Evolutionary conservation across 1,140 invertebrate genomes (phyloP), one percentile per base, ranked within the genome.

Genomic region (Apolygus lucorum): DNA sequence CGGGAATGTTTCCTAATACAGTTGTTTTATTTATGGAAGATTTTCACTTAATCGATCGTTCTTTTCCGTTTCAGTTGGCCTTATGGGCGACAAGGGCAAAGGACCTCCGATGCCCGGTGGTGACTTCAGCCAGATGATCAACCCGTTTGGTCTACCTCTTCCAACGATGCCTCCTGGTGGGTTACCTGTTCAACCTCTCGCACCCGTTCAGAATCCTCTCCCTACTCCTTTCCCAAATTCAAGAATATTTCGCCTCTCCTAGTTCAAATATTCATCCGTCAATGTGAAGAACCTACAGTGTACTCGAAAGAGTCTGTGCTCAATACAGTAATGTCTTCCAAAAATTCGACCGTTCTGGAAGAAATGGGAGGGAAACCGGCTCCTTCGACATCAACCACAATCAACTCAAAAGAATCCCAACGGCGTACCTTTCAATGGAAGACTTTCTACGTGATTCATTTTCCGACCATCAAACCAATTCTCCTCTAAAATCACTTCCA

Each of bases 1-100:
- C n/a, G n/a, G n/a, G n/a, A n/a, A n/a, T n/a, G n/a, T n/a, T n/a
- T n/a, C n/a, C n/a, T n/a, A n/a, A n/a, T n/a, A n/a, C n/a, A n/a
- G n/a, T 42, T 42, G 17, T 42, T 4, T 8, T 42, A 42, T 42
- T 8, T 17, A 42, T 42, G 4, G 17, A 42, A 42, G 4, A 17
- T 42, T 4, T 8, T 17, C 17, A 42, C 34, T 42, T 8, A 42
- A 42, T 8, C 17, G 17, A 42, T 8, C 17, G 34, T 42, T 17
- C 4, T 42, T 17, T 8, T 42, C 17, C 34, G 17, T 66, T n/a
- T 66, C 4, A 25, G 64, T 66, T 34, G 64, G 64, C n/a, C 34
- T 66, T 8, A 66, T 66, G 28, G 27, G 29, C 2, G 64, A 66
- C 27, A 66, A 66, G n/a, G 34, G 34, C 27, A 66, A 66, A 66